Base-by-base conservation (phyloP, 2,888 invertebrate species). In the Amphipoea lucens region DNA sequence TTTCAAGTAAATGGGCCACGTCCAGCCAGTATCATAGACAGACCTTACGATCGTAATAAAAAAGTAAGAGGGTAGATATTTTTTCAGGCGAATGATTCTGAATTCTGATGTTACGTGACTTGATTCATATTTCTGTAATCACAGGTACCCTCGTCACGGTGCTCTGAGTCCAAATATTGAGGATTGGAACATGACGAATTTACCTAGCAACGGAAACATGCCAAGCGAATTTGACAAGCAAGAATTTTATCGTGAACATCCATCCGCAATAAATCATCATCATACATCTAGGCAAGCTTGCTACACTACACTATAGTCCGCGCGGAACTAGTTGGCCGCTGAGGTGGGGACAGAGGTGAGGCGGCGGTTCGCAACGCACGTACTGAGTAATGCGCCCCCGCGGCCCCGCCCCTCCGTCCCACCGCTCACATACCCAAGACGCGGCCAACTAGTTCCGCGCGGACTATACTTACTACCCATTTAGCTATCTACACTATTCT, bases 41-140 rank as follows among this genome's bases (percentile, higher is more conserved):
- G 63, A 48, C 74, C 79, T 75, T 77, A 82, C 40, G 71, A 63
- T 76, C 51, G 57, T 77, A 81, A 85, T 81, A 81, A 78, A 87
- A 79, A 82, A 51, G 65, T 57, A 79, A 67, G 69, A 14, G 23
- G 20, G 57, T 57, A 57, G 73, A 85, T 77, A 85, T 78, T 85
- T 79, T 79, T 79, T 45, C 78, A 78, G 48, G 45, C 72, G 74
- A 82, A 88, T 84, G 73, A 78, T 84, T 75, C 62, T 83, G 73
- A 78, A 78, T 78, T 83, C 75, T 48, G 70, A 74, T 81, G 42
- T 51, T 78, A 88, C 88, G 87, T 88, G 87, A 87, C 82, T 85
- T 73, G 87, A 76, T 82, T 87, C 78, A 68, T 57, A 71, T 77
- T 80, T 78, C 79, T 78, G 68, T 79, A 79, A 83, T 85, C 74